These are phyloP conservation scores for Miniopterus natalensis DNA, from an alignment of 2,113 vertebrate species.

Conservation along the genomic window DNA sequence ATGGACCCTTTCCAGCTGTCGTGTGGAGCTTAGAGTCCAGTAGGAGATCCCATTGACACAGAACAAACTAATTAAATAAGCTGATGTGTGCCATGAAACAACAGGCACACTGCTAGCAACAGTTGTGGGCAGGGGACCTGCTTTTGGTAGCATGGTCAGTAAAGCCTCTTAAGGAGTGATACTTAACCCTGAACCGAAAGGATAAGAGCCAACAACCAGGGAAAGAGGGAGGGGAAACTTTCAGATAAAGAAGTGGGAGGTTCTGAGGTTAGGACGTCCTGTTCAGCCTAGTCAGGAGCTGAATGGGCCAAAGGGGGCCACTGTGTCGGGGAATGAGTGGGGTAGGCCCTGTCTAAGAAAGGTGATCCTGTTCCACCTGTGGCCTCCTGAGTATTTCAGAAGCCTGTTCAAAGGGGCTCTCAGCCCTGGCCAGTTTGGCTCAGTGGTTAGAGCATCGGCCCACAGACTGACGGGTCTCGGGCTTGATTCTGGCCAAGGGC, in stretches of 20 bases:
- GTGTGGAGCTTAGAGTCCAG: neutral
- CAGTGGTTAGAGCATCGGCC: no score
- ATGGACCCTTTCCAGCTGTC: neutral
- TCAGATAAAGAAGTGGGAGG: neutral
- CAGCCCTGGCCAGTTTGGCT: no score
- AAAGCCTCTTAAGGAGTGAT: neutral
- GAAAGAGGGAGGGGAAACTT: neutral
- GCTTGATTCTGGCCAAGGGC: no score
- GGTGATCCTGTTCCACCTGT: neutral
- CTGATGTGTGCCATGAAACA: no score
- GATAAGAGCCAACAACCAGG: neutral
- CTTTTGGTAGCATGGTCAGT: neutral
- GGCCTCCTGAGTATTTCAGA: neutral
- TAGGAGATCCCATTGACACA: neutral
- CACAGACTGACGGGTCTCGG: no score
- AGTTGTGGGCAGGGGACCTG: no score
- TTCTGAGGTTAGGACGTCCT: neutral
- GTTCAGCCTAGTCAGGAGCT: neutral
- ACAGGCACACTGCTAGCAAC: no score
- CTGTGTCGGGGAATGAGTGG: neutral
- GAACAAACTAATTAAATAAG: neutral
- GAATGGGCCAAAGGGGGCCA: neutral
- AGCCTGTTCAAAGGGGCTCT: neutral
- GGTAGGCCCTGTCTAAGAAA: neutral
- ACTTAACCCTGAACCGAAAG: neutral